Evolutionary conservation across 64 coral and sea anemone species (phyloP).

Genomic region (Astreopora myriophthalma): DNA sequence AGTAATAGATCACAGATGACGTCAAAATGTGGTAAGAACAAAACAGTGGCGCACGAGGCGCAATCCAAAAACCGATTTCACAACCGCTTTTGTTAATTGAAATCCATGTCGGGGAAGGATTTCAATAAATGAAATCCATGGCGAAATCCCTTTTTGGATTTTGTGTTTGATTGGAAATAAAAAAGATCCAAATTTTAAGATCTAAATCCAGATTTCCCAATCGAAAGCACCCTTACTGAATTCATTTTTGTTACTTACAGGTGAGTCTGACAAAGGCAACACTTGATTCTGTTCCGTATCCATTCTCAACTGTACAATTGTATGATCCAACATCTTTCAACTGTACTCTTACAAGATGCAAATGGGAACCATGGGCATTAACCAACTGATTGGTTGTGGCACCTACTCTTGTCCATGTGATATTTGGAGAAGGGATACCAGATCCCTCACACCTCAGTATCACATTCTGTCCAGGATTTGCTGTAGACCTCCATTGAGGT

Average conservation of each 20-base stretch:
- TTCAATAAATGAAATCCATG: too few species aligned
- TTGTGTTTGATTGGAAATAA: too few species aligned
- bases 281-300: background rate
- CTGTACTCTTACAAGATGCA: background rate
- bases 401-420: background rate
- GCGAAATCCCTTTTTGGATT: too few species aligned
- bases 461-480: background rate
- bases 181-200: too few species aligned
- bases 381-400: background rate
- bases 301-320: conserved; percentile 2
- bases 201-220: too few species aligned
- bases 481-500: background rate
- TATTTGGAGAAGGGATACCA: background rate
- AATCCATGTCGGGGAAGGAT: too few species aligned
- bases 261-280: background rate
- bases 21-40: too few species aligned
- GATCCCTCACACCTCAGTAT: background rate
- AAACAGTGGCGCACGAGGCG: too few species aligned
- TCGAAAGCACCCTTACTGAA: too few species aligned
- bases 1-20: too few species aligned
- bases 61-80: too few species aligned
- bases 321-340: background rate
- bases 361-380: background rate
- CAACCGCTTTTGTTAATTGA: too few species aligned
- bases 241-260: background rate